Conservation (phyloP, 2,113 vertebrate genomes). For the Microtus ochrogaster region DNA sequence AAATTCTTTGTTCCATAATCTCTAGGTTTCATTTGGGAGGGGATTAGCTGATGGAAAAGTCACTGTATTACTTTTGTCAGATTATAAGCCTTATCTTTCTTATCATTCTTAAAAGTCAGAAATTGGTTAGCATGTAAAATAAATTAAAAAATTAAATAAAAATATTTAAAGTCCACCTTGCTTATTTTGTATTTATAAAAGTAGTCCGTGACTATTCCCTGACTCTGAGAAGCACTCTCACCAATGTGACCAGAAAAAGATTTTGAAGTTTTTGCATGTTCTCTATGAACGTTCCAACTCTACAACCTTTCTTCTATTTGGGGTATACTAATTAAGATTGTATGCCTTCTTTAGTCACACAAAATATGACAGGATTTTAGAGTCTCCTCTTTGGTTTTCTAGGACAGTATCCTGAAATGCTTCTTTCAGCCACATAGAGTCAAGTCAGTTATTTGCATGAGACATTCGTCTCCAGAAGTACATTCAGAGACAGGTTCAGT, state of each 20-base stretch:
- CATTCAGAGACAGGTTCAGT: not conserved
- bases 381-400: not conserved
- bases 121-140: too few relatives aligned
- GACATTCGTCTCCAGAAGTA: not conserved
- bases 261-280: not conserved
- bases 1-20: not conserved
- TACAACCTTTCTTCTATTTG: not conserved
- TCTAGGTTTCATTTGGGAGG: not conserved
- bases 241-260: not conserved
- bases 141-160: too few relatives aligned
- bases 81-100: not conserved
- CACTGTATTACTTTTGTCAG: not conserved
- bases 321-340: not conserved
- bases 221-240: not conserved
- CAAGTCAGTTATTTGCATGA: not conserved
- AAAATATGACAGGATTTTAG: not conserved
- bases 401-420: not conserved
- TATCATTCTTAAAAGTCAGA: not conserved
- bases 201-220: not conserved
- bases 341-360: not conserved
- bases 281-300: not conserved
- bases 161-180: not conserved
- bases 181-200: not conserved
- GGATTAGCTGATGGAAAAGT: not conserved
- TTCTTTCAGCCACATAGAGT: not conserved